These are phyloP conservation scores for Silvanus unidentatus DNA, from an alignment of 2,888 invertebrate species.

Conservation along the genomic window DNA sequence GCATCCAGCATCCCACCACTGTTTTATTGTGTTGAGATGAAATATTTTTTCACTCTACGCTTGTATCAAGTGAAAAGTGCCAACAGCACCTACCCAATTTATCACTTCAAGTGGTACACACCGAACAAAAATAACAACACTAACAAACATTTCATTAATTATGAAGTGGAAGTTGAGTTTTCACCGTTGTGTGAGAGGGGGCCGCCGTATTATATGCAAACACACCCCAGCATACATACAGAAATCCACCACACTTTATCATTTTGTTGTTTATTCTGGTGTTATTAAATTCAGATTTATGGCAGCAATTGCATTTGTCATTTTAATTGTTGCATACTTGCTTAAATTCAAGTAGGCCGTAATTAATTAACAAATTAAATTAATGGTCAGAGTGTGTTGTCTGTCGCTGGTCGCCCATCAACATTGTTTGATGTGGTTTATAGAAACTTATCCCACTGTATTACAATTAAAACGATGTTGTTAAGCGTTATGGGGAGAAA, in stretches of 20 bases:
- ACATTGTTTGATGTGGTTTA: slow-evolving; percentile 17
- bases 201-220: no score
- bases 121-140: slow-evolving; percentile 22
- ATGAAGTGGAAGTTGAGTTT: slow-evolving; percentile 19
- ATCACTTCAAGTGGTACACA: slow-evolving; percentile 20
- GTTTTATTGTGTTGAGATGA: no score
- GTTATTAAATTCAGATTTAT: slow-evolving; percentile 42
- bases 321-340: slow-evolving; percentile 42
- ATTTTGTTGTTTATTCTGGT: slow-evolving; percentile 34
- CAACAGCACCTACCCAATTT: slow-evolving; percentile 29
- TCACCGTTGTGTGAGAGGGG: background rate
- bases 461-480: no score
- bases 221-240: no score
- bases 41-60: background rate
- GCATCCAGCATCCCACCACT: slow-evolving; percentile 5
- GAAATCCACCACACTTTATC: slow-evolving; percentile 23
- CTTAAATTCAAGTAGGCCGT: slow-evolving; percentile 36
- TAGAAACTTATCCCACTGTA: no score
- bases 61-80: slow-evolving; percentile 22
- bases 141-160: slow-evolving; percentile 26
- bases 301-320: slow-evolving; percentile 40
- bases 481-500: no score
- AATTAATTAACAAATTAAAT: slow-evolving; percentile 41
- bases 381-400: slow-evolving; percentile 25
- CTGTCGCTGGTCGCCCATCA: slow-evolving; percentile 18